Conservation (phyloP, 2,113 vertebrate genomes). For the Entomyzon cyanotis region DNA sequence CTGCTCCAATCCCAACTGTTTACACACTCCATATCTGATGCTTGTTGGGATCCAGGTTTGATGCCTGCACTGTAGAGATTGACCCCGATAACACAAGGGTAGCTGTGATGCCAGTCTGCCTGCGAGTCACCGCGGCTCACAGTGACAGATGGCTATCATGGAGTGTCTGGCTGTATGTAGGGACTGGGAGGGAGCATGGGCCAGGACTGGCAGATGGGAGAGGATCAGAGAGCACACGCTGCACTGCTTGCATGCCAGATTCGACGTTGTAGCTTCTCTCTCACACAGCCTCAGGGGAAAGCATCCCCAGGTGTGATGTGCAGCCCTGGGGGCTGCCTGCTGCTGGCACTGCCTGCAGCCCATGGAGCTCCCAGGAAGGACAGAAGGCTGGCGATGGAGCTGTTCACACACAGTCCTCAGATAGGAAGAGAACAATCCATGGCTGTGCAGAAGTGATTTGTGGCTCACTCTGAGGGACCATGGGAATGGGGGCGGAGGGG, state of each 20-base stretch:
- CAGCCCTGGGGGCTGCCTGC: neutral
- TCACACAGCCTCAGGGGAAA: fast-evolving
- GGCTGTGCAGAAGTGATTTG: neutral
- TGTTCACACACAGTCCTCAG: fast-evolving
- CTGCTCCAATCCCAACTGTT: neutral
- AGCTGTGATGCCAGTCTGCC: neutral
- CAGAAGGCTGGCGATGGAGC: neutral
- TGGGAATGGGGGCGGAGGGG: fast-evolving
- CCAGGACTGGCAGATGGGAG: neutral
- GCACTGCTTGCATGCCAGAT: neutral
- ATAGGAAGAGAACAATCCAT: neutral
- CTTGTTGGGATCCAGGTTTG: fast-evolving
- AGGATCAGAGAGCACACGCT: neutral
- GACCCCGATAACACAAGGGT: fast-evolving
- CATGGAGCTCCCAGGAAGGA: fast-evolving
- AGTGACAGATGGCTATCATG: neutral
- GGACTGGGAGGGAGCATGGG: fast-evolving
- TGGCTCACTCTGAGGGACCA: neutral
- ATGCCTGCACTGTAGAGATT: neutral
- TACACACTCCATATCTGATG: neutral
- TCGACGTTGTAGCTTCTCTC: neutral
- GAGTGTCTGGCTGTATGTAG: fast-evolving
- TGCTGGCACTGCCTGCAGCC: neutral
- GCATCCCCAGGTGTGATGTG: too few species aligned
- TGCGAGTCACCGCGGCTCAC: fast-evolving